A percentile compares a stretch with the other conserved stretches of the same genome.
These are phyloP conservation scores for Bibio marci DNA, from an alignment of 2,888 invertebrate species.

Conservation along the genomic window DNA sequence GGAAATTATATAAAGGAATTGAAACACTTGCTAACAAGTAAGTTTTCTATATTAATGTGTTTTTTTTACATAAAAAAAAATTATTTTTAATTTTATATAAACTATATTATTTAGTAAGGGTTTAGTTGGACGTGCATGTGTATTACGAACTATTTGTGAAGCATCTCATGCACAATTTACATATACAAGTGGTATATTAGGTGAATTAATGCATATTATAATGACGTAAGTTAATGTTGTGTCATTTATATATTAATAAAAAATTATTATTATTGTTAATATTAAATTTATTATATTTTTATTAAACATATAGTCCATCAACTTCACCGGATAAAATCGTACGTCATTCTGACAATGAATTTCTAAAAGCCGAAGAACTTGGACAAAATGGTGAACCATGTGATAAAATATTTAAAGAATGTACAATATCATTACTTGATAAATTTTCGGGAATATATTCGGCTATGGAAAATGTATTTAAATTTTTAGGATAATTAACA, in stretches of 20 bases:
- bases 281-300: conserved; percentile 10
- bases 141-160: conserved; percentile 61
- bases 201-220: conserved; percentile 56
- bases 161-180: conserved; percentile 49
- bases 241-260: conserved; percentile 3
- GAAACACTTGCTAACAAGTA: conserved; percentile 41
- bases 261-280: background rate
- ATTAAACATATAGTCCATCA: conserved; percentile 54
- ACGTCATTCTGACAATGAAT: conserved; percentile 50
- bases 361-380: conserved; percentile 50
- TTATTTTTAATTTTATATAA: background rate
- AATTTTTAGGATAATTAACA: too few species aligned
- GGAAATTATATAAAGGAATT: conserved; percentile 48
- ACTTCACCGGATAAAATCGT: conserved; percentile 45
- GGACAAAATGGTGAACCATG: conserved; percentile 33
- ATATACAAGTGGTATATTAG: conserved; percentile 52
- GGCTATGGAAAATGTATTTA: too few species aligned
- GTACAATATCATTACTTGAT: conserved; percentile 19
- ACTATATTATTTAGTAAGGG: conserved; percentile 33
- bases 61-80: background rate
- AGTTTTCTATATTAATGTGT: conserved; percentile 9
- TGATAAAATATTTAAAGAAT: conserved; percentile 18
- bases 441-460: conserved; percentile 15
- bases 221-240: conserved; percentile 42
- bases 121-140: conserved; percentile 47